Conservation (phyloP, 2,113 vertebrate species). For the Kryptolebias marmoratus region DNA sequence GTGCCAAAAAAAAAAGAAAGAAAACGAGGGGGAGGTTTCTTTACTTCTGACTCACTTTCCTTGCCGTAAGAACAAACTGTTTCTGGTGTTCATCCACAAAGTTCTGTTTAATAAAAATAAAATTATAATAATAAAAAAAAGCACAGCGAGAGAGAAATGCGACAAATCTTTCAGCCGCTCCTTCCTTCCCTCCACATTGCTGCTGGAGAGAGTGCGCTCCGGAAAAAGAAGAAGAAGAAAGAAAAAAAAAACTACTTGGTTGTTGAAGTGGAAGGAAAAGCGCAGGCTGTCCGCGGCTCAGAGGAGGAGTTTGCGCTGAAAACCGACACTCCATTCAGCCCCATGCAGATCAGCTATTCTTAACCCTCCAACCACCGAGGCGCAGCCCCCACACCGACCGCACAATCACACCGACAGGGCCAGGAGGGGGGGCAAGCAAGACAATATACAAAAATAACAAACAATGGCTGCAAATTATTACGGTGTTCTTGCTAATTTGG, state of each 20-base stretch:
- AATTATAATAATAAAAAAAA: slow-evolving; percentile 10
- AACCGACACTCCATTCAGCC: slow-evolving; percentile 81
- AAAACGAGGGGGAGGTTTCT: slow-evolving; percentile 7
- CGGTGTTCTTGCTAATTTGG: too few species aligned
- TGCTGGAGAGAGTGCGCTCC: slow-evolving; percentile 79
- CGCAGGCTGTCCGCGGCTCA: slow-evolving; percentile 67
- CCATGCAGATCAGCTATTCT: slow-evolving; percentile 63
- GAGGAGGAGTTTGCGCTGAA: slow-evolving; percentile 83
- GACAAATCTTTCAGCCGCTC: slow-evolving; percentile 45
- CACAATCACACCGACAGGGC: background rate
- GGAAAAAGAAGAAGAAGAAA: slow-evolving; percentile 33
- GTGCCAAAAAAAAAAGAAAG: background rate
- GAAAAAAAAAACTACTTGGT: slow-evolving; percentile 57
- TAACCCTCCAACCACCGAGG: slow-evolving; percentile 56
- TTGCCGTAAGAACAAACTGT: slow-evolving; percentile 18
- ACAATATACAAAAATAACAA: too few species aligned
- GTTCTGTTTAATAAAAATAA: slow-evolving; percentile 10
- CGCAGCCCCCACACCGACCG: slow-evolving; percentile 1
- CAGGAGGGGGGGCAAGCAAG: background rate
- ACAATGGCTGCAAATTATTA: too few species aligned
- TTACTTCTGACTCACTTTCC: slow-evolving; percentile 30
- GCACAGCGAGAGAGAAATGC: slow-evolving; percentile 8
- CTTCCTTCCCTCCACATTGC: slow-evolving; percentile 77
- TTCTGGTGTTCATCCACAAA: slow-evolving; percentile 11
- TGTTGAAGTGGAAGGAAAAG: slow-evolving; percentile 78